A percentile compares a stretch with the other conserved stretches of the same genome.
phyloP scores from a whole-genome alignment of 2,113 vertebrate genomes.

The Malurus melanocephalus region DNA sequence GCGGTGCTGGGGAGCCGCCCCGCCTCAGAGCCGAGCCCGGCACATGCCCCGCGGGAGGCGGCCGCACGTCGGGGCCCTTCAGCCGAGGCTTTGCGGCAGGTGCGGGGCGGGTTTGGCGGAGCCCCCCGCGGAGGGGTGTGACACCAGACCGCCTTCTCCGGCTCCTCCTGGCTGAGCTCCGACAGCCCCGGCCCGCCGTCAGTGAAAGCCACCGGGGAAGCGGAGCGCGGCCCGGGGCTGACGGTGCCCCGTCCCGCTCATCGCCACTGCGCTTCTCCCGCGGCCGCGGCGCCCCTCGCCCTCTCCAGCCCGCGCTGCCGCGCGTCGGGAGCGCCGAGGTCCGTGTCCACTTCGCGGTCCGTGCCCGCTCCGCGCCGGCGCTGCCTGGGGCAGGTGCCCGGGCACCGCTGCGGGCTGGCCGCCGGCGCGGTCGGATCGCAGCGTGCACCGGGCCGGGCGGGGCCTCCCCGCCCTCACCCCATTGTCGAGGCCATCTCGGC shows the following conservation, averaged over 20 bases:
- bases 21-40: not conserved
- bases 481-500: slow-evolving; percentile 50
- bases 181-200: not conserved
- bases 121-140: not conserved
- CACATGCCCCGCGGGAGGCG: not conserved
- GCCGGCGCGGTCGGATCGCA: not conserved
- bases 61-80: not conserved
- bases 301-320: not conserved
- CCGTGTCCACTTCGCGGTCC: no score
- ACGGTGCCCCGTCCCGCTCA: not conserved
- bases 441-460: slow-evolving; percentile 28
- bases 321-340: not conserved
- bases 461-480: not conserved
- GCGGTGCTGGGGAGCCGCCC: not conserved
- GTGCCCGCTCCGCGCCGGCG: not conserved
- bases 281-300: not conserved
- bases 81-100: not conserved
- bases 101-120: not conserved
- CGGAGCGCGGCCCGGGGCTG: not conserved
- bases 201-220: not conserved
- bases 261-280: not conserved
- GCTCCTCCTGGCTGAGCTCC: not conserved
- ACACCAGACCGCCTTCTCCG: not conserved
- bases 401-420: not conserved
- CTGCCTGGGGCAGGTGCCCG: not conserved